Conservation (phyloP, 2,797 vertebrate species). For the Acrossocheilus wenchowensis region DNA sequence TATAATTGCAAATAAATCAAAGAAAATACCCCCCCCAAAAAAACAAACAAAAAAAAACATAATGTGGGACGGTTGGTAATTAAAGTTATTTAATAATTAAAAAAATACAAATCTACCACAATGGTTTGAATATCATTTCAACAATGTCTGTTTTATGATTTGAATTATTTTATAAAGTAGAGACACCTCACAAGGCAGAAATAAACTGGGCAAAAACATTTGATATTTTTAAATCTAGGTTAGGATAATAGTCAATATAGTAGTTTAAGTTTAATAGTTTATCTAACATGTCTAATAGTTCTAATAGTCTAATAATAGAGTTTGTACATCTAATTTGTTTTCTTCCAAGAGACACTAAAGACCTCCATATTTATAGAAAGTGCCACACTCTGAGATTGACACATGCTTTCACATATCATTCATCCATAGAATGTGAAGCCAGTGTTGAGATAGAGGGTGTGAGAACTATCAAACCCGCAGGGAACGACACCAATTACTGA, state of each 20-base stretch:
- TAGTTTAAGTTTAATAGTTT: neutral
- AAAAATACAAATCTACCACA: neutral
- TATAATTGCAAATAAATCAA: neutral
- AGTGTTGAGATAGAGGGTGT: conserved; percentile 55
- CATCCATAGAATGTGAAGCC: conserved; percentile 63
- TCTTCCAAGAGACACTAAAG: neutral
- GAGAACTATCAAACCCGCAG: conserved; percentile 65
- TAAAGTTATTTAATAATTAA: neutral
- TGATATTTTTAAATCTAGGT: neutral
- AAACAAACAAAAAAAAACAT: neutral
- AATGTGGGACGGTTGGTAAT: neutral
- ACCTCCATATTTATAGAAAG: neutral
- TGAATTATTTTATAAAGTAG: neutral
- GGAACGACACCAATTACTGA: conserved; percentile 53
- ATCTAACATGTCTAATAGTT: neutral
- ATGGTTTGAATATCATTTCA: neutral
- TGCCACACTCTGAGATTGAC: neutral
- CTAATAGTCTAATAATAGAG: neutral
- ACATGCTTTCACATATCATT: conserved; percentile 48
- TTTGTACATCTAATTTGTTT: neutral
- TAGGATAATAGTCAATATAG: neutral
- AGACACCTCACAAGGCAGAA: neutral
- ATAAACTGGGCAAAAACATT: conserved; percentile 10
- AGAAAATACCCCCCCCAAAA: too few species aligned
- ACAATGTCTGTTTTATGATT: neutral